phyloP scores from a whole-genome alignment of 2,888 invertebrate genomes.

The Sarcophaga caerulescens region DNA sequence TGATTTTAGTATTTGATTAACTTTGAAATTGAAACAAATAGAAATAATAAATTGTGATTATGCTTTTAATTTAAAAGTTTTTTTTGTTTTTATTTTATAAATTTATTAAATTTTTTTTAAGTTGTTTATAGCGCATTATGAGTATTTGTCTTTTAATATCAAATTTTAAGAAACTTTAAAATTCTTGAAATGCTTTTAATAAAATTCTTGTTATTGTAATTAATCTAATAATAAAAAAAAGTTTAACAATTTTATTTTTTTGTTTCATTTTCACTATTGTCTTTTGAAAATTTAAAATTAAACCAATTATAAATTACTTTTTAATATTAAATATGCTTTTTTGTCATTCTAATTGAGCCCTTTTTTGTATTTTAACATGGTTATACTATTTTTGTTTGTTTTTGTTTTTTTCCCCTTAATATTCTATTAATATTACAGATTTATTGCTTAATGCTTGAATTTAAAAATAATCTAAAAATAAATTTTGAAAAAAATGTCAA shows the following conservation, averaged over 20 bases:
- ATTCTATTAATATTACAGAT: not conserved
- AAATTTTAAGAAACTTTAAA: slow-evolving; percentile 3
- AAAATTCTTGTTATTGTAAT: not conserved
- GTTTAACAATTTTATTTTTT: too few relatives aligned
- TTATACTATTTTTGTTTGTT: not conserved
- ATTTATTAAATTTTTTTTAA: not conserved
- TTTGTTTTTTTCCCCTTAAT: not conserved
- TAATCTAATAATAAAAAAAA: not conserved
- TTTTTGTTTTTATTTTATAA: not conserved
- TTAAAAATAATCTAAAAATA: slow-evolving; percentile 53
- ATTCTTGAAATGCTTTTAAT: not conserved
- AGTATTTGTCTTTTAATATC: slow-evolving; percentile 20
- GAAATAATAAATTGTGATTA: not conserved
- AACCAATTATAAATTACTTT: not conserved
- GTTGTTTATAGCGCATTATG: slow-evolving; percentile 24
- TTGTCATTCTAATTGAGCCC: slow-evolving; percentile 20
- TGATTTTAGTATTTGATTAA: not conserved
- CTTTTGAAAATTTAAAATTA: not conserved
- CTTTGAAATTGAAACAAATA: slow-evolving; percentile 5
- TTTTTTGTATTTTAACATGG: not conserved
- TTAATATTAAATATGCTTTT: not conserved
- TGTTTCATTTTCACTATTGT: not conserved
- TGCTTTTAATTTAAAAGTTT: not conserved
- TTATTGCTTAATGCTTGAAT: slow-evolving; percentile 7
- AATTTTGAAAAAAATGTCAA: not conserved